Conservation (phyloP, 2,113 vertebrate species). For the Carassius gibelio region DNA sequence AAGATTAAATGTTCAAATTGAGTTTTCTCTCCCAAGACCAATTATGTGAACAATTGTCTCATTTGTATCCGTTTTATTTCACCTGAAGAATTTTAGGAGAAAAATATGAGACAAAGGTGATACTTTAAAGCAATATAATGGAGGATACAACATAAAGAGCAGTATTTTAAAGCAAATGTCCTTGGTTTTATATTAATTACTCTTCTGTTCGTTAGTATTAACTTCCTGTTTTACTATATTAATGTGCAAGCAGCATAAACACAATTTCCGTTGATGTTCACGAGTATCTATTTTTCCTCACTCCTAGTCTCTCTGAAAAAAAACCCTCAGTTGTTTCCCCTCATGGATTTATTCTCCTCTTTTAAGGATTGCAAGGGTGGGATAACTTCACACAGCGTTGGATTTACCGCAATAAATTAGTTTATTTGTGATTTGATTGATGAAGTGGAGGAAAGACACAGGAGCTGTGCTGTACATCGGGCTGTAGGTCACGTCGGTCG, state of each 20-base stretch:
- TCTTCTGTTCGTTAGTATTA: background rate
- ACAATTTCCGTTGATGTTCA: background rate
- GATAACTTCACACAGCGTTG: background rate
- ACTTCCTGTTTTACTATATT: background rate
- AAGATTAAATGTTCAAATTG: background rate
- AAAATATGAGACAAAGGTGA: background rate
- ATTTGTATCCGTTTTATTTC: background rate
- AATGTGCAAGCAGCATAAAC: background rate
- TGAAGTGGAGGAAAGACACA: background rate
- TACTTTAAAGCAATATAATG: background rate
- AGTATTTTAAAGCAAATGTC: background rate
- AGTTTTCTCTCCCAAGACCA: background rate
- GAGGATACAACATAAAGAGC: background rate
- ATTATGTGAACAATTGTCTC: background rate
- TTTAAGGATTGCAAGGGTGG: background rate
- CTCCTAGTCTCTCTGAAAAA: background rate
- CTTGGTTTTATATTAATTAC: background rate
- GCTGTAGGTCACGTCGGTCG: constrained; percentile 38
- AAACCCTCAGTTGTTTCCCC: background rate
- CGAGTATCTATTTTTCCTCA: background rate
- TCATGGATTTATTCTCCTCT: background rate
- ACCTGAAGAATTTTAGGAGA: background rate
- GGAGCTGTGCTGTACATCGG: background rate
- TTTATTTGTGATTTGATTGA: background rate
- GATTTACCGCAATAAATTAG: background rate